Base-by-base conservation (phyloP, 2,888 invertebrate genomes). In the Melolontha melolontha region DNA sequence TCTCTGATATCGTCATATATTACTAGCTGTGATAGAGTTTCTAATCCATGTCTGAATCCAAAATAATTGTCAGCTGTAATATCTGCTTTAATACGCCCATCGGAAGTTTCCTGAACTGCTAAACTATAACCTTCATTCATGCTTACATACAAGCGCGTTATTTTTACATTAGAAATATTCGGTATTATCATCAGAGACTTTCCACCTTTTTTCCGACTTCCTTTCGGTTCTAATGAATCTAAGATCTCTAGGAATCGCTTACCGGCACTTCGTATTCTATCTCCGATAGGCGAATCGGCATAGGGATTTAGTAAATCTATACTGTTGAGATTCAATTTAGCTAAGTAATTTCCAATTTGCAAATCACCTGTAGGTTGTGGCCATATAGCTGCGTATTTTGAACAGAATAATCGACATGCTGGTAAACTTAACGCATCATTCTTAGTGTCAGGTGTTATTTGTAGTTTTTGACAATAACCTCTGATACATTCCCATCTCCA, bases 11-110 rank as follows among this genome's bases (percentile, higher is more conserved):
- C 88, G 74, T 92, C 91, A 72, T 85, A 90, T 2, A 91, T 86
- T 42, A 92, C 87, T 17, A 92, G 80, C 76, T 92, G 92, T 0
- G 86, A 84, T 2, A 92, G 81, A 0, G 92, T 91, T 82, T 92
- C 91, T 55, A 92, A 75, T 0, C 87, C 92, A 75, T 92, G 86
- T 4, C 91, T 84, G 0, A 88, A 84, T 0, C 92, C 92, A 76
- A 91, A 92, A 81, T 88, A 91, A 1, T 85, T 88, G 4, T 83
- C 79, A 0, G 89, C 88, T 0, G 75, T 79, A 64, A 92, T 86
- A 11, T 85, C 85, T 0, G 86, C 89, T 65, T 86, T 86, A 57
- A 88, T 80, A 55, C 81, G 80, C n/a, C 86, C 87, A 51, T 83
- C 84, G 0, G 81, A 72, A 8, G 82, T 78, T 51, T 85, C 82